phyloP scores from a whole-genome alignment of 2,113 vertebrate species.

The Nycticryphes semicollaris region DNA sequence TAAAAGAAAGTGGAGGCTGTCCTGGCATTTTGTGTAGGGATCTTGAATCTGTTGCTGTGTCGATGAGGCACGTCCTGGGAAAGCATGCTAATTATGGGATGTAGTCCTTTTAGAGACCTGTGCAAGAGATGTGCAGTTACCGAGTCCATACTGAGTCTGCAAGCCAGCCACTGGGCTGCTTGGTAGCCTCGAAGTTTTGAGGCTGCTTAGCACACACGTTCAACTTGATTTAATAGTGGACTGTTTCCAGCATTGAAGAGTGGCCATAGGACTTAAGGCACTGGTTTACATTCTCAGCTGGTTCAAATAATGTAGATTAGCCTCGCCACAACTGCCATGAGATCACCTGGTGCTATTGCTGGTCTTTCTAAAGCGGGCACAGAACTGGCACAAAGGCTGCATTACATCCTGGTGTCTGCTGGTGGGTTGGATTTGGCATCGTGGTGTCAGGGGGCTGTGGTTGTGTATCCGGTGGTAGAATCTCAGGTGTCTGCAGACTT shows the following conservation, averaged over 20 bases:
- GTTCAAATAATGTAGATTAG: not conserved
- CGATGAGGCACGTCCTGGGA: not conserved
- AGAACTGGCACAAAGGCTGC: not conserved
- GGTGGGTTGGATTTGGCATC: not conserved
- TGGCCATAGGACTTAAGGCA: not conserved
- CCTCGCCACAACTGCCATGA: not conserved
- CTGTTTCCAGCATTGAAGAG: not conserved
- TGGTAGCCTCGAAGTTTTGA: not conserved
- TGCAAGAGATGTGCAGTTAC: not conserved
- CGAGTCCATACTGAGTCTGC: not conserved
- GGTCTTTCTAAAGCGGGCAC: not conserved
- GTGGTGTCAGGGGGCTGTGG: not conserved
- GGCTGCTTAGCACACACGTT: not conserved
- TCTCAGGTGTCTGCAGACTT: not conserved
- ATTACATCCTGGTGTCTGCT: rapidly evolving
- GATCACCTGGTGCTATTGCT: not conserved
- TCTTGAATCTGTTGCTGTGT: not conserved
- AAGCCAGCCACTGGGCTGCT: not conserved
- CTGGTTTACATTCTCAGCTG: not conserved
- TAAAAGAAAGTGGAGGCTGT: not conserved
- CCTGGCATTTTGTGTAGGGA: not conserved
- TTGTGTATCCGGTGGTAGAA: not conserved
- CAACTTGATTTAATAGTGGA: not conserved
- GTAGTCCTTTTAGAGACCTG: not conserved
- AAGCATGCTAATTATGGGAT: not conserved